Evolutionary conservation across 1,140 invertebrate genomes (phyloP).

Genomic region (Aphidius ervi): DNA sequence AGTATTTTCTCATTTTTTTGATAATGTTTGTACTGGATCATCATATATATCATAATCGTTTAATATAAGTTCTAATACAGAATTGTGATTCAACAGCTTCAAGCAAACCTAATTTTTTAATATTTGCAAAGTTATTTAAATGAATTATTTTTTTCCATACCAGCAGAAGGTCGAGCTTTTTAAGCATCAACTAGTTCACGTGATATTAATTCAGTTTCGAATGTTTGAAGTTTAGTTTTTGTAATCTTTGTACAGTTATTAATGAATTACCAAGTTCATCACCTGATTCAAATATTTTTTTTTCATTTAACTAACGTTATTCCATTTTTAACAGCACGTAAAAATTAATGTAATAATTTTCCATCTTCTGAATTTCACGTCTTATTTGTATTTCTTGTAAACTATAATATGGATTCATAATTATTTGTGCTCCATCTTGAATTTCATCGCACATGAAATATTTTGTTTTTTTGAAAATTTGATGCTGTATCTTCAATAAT

Average conservation of each 20-base stretch:
- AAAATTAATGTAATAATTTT: conserved; percentile 76
- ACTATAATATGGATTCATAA: conserved; percentile 74
- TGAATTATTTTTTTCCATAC: conserved; percentile 66
- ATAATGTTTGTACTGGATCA: conserved; percentile 73
- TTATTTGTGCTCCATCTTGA: conserved; percentile 63
- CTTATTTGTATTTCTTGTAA: conserved; percentile 85
- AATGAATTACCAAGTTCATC: conserved; percentile 74
- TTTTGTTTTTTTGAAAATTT: conserved; percentile 67
- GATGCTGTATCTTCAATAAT: conserved; percentile 72
- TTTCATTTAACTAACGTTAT: conserved; percentile 80
- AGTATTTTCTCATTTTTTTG: conserved; percentile 78
- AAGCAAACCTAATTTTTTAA: conserved; percentile 65
- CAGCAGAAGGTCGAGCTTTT: conserved; percentile 65
- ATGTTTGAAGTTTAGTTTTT: conserved; percentile 91
- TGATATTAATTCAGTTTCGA: conserved; percentile 78
- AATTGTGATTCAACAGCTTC: conserved; percentile 84
- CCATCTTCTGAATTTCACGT: conserved; percentile 87
- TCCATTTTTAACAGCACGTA: conserved; percentile 82
- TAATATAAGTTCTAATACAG: conserved; percentile 74
- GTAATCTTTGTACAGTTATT: conserved; percentile 89
- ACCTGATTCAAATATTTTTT: conserved; percentile 77
- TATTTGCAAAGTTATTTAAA: conserved; percentile 68
- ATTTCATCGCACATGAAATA: conserved; percentile 87
- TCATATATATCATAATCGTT: conserved; percentile 85
- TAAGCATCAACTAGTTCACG: conserved; percentile 77